Evolutionary conservation across 2,113 vertebrate species (phyloP).

Genomic region (Dissostichus mawsoni): DNA sequence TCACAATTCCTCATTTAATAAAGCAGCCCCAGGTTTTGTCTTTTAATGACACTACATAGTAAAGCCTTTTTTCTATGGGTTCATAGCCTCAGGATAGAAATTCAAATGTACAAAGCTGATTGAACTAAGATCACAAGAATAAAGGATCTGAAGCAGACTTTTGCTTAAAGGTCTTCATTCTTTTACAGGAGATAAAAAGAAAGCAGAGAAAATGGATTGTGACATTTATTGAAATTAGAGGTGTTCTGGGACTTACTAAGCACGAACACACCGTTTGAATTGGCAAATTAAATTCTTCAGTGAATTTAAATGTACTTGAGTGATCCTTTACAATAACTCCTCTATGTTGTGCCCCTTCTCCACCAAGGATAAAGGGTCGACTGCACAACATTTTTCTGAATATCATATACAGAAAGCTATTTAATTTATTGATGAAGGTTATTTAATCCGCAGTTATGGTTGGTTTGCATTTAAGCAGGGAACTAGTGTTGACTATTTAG

Average conservation of each 20-base stretch:
- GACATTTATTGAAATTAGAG: slow-evolving; percentile 36
- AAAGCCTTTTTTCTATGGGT: slow-evolving; percentile 15
- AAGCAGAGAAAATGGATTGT: slow-evolving; percentile 26
- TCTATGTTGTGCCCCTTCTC: background rate
- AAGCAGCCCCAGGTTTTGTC: slow-evolving; percentile 31
- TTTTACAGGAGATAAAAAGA: slow-evolving; percentile 28
- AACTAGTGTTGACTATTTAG: background rate
- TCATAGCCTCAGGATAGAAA: slow-evolving; percentile 32
- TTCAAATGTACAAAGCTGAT: slow-evolving; percentile 43
- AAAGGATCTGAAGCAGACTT: slow-evolving; percentile 27
- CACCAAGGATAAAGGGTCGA: background rate
- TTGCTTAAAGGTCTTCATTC: slow-evolving; percentile 30
- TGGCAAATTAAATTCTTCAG: slow-evolving; percentile 26
- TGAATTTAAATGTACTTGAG: slow-evolving; percentile 16
- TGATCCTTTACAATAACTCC: background rate
- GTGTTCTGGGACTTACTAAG: slow-evolving; percentile 7
- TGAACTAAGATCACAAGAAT: slow-evolving; percentile 45
- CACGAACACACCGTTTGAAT: slow-evolving; percentile 9
- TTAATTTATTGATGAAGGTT: background rate
- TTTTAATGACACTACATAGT: slow-evolving; percentile 27
- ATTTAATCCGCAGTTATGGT: slow-evolving; percentile 1
- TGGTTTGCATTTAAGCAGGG: background rate
- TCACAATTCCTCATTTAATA: slow-evolving; percentile 36
- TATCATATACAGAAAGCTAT: background rate
- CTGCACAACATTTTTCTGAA: fast-evolving